Evolutionary conservation across 2,888 invertebrate species (phyloP), one percentile per base, ranked within the genome.

Genomic region (Entomobrya multifasciata): DNA sequence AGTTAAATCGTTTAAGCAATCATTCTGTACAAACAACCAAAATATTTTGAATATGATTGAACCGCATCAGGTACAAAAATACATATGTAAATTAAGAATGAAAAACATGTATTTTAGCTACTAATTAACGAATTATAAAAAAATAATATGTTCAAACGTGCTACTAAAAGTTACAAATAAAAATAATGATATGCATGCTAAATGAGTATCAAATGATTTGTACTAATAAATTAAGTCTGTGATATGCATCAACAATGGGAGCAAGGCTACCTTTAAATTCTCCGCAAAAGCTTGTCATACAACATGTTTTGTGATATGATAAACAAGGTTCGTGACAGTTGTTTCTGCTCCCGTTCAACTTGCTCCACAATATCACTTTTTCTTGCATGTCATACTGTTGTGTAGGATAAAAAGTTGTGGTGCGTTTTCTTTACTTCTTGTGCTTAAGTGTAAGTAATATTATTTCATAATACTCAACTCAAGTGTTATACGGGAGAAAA

Each of bases 321-420:
- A 70, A 60, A 77, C 77, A 65, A 65, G 79, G 79, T 79, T 79
- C 79, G 62, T 79, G 79, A 79, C 79, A 77, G 77, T 77, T 57
- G 17, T 41, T 41, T 25, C 22, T 25, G 52, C 60, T 60, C 25
- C 27, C 60, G 25, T 60, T 27, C n/a, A 60, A 27, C 60, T 15
- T 60, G 60, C 17, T 72, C 22, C 20, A 70, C 25, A 41, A 25
- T 41, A n/a, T n/a, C 30, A n/a, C n/a, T n/a, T n/a, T n/a, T n/a
- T n/a, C 44, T 67, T 41, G 41, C 41, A 36, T 67, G 41, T n/a
- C n/a, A 30, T 65, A n/a, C 65, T 65, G 10, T 6, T 60, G 17
- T 17, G 60, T 60, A n/a, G n/a, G n/a, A n/a, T n/a, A n/a, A n/a
- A n/a, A n/a, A n/a, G n/a, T n/a, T n/a, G n/a, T 10, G 10, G 15